Percentiles rank a stretch among this genome's conserved stretches.
phyloP scores from a whole-genome alignment of 2,113 vertebrate species.

The Corydoras sp. region DNA sequence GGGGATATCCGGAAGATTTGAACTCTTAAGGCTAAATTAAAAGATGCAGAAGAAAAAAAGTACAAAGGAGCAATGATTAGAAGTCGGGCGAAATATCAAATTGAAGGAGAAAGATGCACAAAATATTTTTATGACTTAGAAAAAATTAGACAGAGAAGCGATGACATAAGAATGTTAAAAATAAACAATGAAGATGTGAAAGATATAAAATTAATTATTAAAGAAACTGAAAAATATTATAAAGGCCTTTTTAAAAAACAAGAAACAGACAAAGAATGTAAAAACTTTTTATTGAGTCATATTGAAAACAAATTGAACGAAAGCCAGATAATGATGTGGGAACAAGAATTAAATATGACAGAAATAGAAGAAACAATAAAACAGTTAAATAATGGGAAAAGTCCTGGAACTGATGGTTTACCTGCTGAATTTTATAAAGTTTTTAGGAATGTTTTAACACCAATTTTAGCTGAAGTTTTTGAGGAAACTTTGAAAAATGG shows the following conservation, averaged over 20 bases:
- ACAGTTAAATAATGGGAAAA: conserved; percentile 5
- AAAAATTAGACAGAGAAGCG: not conserved
- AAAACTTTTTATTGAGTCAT: not conserved
- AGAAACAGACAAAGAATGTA: not conserved
- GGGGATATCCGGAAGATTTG: not conserved
- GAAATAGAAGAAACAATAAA: not conserved
- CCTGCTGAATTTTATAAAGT: conserved; percentile 7
- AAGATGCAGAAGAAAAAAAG: not conserved
- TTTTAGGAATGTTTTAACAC: not conserved
- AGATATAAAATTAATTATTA: not conserved
- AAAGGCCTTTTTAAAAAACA: too few relatives aligned
- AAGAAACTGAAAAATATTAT: not conserved
- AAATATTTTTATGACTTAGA: not conserved
- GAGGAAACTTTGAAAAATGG: not conserved
- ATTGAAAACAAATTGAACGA: not conserved
- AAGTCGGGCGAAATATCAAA: not conserved
- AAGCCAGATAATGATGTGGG: not conserved
- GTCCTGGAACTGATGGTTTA: not conserved
- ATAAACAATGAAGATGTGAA: too few relatives aligned
- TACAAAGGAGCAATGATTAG: not conserved
- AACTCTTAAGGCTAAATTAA: not conserved
- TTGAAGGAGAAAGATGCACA: not conserved
- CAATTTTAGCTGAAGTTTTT: not conserved
- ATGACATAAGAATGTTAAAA: too few relatives aligned
- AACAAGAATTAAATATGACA: not conserved